phyloP scores from a whole-genome alignment of 2,888 invertebrate genomes.

The Agonopterix subpropinquella region DNA sequence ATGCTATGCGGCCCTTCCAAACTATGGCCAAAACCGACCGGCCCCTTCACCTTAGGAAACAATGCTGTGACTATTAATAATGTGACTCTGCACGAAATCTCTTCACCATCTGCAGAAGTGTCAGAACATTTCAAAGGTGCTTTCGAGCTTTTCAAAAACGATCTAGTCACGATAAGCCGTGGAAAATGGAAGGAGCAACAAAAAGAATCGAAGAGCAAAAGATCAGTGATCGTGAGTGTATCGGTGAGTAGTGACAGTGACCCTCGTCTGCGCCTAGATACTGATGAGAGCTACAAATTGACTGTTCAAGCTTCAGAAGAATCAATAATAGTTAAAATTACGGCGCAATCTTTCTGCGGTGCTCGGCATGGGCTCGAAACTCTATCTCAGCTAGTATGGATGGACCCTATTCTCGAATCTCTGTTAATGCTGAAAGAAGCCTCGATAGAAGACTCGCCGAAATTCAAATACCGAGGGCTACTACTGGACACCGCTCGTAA shows the following conservation, averaged over 20 bases:
- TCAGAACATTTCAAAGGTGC: slow-evolving; percentile 63
- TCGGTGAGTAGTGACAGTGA: slow-evolving; percentile 70
- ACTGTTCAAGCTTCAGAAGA: slow-evolving; percentile 66
- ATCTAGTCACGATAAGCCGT: slow-evolving; percentile 47
- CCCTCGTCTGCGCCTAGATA: slow-evolving; percentile 77
- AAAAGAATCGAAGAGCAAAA: background rate
- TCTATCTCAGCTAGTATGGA: slow-evolving; percentile 86
- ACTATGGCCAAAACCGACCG: slow-evolving; percentile 86
- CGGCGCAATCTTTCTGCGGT: slow-evolving; percentile 83
- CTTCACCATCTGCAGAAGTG: slow-evolving; percentile 51
- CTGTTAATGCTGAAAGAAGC: slow-evolving; percentile 80
- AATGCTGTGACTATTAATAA: slow-evolving; percentile 77
- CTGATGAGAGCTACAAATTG: slow-evolving; percentile 85
- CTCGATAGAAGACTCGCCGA: slow-evolving; percentile 84
- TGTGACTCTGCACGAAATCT: slow-evolving; percentile 57
- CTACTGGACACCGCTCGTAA: slow-evolving; percentile 94
- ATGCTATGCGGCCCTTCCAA: slow-evolving; percentile 86
- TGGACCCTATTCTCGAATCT: slow-evolving; percentile 79
- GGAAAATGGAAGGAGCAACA: slow-evolving; percentile 31
- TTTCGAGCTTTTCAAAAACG: slow-evolving; percentile 66
- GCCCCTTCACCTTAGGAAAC: slow-evolving; percentile 79
- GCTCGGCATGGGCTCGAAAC: slow-evolving; percentile 87
- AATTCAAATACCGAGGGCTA: slow-evolving; percentile 86
- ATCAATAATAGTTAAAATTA: slow-evolving; percentile 75
- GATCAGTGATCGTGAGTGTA: slow-evolving; percentile 45